A percentile compares a stretch with the other conserved stretches of the same genome.
phyloP scores from a whole-genome alignment of 2,797 vertebrate species.

The Iguana delicatissima region DNA sequence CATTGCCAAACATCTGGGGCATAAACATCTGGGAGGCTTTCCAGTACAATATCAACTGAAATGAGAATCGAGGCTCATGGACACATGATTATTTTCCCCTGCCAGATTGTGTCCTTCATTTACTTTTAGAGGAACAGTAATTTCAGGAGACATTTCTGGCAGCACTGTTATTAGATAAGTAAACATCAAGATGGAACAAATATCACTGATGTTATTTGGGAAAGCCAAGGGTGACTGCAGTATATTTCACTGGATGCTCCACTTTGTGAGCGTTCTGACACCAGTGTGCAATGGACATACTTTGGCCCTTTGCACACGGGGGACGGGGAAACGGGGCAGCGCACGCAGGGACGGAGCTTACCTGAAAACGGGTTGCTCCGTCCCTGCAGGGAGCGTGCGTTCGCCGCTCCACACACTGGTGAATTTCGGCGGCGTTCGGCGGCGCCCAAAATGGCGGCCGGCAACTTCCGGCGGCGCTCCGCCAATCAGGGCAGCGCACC shows the following conservation, averaged over 20 bases:
- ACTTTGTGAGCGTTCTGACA: not conserved
- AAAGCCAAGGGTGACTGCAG: not conserved
- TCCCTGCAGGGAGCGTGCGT: no score
- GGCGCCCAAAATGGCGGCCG: no score
- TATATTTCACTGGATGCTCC: not conserved
- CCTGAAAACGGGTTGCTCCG: no score
- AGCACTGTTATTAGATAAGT: not conserved
- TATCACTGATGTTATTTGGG: not conserved
- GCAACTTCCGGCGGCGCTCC: no score
- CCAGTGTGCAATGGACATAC: not conserved
- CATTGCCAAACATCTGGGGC: conserved; percentile 57
- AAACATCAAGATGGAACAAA: rapidly evolving
- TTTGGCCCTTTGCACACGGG: no score
- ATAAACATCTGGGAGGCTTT: conserved; percentile 9
- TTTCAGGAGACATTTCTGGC: not conserved
- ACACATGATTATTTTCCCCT: not conserved
- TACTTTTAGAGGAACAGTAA: conserved; percentile 1
- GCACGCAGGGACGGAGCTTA: no score
- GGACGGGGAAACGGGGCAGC: no score
- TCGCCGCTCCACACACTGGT: no score
- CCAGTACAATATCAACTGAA: not conserved
- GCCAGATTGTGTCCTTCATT: not conserved
- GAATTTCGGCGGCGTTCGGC: no score
- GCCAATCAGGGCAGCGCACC: no score
- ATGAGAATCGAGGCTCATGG: not conserved